These are phyloP conservation scores for Barypeithes pellucidus DNA, from an alignment of 2,888 invertebrate species.

Conservation along the genomic window DNA sequence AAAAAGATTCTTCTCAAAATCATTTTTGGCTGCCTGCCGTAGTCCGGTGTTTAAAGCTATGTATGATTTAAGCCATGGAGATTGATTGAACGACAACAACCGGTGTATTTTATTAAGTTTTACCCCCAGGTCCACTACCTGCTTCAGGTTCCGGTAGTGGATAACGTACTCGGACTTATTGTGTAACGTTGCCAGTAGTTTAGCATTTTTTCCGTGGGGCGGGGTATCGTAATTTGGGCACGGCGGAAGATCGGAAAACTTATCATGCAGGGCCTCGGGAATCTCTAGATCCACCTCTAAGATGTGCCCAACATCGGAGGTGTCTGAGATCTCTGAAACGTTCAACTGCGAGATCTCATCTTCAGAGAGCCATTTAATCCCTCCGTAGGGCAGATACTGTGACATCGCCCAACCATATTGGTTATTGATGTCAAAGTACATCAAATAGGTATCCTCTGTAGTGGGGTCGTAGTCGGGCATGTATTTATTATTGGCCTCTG, in stretches of 20 bases:
- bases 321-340: constrained; percentile 3
- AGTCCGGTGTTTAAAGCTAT: no score
- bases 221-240: constrained; percentile 28
- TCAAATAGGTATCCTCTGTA: no score
- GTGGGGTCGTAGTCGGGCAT: no score
- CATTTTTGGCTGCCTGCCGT: no score
- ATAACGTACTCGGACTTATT: constrained; percentile 55
- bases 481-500: no score
- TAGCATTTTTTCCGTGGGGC: background rate
- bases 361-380: constrained; percentile 15
- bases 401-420: constrained; percentile 36
- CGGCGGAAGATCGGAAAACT: constrained; percentile 18
- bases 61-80: no score
- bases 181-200: constrained; percentile 22
- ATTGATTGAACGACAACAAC: no score
- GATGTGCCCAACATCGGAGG: constrained; percentile 17
- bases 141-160: constrained; percentile 55
- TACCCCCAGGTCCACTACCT: constrained; percentile 24
- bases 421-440: no score
- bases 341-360: background rate
- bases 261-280: constrained; percentile 30
- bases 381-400: constrained; percentile 32
- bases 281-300: constrained; percentile 38
- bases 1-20: no score
- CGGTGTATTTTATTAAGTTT: no score